Conservation (phyloP, 2,888 invertebrate genomes). For the Mythimna impura region DNA sequence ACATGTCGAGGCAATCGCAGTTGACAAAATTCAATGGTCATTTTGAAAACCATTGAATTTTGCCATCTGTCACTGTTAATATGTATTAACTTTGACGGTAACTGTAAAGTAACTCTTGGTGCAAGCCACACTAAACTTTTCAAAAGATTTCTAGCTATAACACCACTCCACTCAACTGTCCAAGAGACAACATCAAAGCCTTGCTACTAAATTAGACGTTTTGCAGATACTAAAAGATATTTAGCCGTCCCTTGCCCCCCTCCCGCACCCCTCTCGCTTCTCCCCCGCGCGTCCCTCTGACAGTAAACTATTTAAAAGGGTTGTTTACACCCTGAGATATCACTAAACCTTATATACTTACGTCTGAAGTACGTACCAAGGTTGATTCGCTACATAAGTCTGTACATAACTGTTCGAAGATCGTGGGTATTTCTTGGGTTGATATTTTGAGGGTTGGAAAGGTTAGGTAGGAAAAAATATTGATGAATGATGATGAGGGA, state of each 20-base stretch:
- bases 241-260: slow-evolving; percentile 74
- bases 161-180: slow-evolving; percentile 60
- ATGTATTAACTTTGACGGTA: too few relatives aligned
- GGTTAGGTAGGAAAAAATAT: not conserved
- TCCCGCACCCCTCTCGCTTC: slow-evolving; percentile 25
- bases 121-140: too few relatives aligned
- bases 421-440: slow-evolving; percentile 2
- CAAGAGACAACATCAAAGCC: slow-evolving; percentile 82
- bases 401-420: slow-evolving; percentile 28
- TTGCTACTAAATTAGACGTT: slow-evolving; percentile 86
- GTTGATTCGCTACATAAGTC: slow-evolving; percentile 42
- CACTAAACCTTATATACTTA: slow-evolving; percentile 57
- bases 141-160: not conserved
- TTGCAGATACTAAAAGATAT: slow-evolving; percentile 89
- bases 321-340: slow-evolving; percentile 82
- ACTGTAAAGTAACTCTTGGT: too few relatives aligned
- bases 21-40: too few relatives aligned
- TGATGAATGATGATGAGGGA: not conserved
- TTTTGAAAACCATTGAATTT: too few relatives aligned
- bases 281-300: slow-evolving; percentile 60
- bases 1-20: too few relatives aligned
- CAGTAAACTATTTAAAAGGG: slow-evolving; percentile 87
- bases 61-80: too few relatives aligned
- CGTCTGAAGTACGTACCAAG: slow-evolving; percentile 49
- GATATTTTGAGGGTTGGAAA: slow-evolving; percentile 10